A percentile compares a stretch with the other conserved stretches of the same genome.
Conservation (phyloP, 1,140 invertebrate species). For the Drosophila mayri region DNA sequence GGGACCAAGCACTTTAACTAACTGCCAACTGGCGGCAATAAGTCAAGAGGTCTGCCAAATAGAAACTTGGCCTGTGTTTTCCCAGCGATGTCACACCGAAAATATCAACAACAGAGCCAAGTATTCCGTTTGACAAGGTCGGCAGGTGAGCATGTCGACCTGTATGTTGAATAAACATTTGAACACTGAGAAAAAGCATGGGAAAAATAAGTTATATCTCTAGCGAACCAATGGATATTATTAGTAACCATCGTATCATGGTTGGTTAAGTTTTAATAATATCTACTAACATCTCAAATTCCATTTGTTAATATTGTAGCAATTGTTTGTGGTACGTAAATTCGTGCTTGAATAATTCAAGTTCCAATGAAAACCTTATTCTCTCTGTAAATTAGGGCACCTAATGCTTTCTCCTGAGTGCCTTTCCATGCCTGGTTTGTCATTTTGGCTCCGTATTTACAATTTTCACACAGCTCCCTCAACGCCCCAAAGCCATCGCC, state of each 20-base stretch:
- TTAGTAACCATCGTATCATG: background rate
- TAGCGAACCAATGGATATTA: background rate
- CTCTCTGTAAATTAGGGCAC: constrained; percentile 12
- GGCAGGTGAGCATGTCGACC: constrained; percentile 23
- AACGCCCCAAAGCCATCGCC: constrained; percentile 1
- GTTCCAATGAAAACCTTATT: background rate
- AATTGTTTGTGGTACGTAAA: too few species aligned
- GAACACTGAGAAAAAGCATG: background rate
- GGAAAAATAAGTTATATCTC: too few species aligned
- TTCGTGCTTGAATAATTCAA: background rate
- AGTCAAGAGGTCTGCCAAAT: constrained; percentile 52
- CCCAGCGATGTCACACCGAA: constrained; percentile 22
- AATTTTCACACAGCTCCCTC: constrained; percentile 46
- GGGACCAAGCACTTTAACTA: constrained; percentile 55
- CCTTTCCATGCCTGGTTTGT: constrained; percentile 30
- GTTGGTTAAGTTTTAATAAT: background rate
- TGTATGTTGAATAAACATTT: constrained; percentile 11
- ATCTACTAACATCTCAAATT: too few species aligned
- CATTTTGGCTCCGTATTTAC: constrained; percentile 53
- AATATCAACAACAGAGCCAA: constrained; percentile 36
- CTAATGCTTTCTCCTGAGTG: constrained; percentile 14
- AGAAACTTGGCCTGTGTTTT: constrained; percentile 27
- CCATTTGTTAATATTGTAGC: background rate
- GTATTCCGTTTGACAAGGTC: constrained; percentile 49
- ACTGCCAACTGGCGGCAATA: constrained; percentile 57